Evolutionary conservation across 2,797 vertebrate genomes (phyloP).

Genomic region (Microctenopoma lineatum): DNA sequence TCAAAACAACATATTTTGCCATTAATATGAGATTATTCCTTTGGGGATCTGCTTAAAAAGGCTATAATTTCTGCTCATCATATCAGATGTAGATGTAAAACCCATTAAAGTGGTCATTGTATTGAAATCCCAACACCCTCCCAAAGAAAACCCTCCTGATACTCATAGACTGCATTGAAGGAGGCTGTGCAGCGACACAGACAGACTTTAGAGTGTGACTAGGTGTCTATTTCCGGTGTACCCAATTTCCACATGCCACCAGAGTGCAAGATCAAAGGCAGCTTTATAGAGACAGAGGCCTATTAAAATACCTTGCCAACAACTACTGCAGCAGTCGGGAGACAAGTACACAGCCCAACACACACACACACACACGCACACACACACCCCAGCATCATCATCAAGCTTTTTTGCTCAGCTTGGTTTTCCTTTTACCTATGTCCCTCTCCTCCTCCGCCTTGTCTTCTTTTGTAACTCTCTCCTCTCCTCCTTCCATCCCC

Average conservation of each 20-base stretch:
- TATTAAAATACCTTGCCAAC: slow-evolving; percentile 82
- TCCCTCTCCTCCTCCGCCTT: too few relatives aligned
- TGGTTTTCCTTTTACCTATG: slow-evolving; percentile 22
- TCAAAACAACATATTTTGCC: too few relatives aligned
- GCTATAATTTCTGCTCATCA: not conserved
- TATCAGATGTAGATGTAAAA: slow-evolving; percentile 19
- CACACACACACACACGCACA: slow-evolving; percentile 61
- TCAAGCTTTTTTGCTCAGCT: slow-evolving; percentile 31
- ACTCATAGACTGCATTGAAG: slow-evolving; percentile 12
- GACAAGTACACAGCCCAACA: slow-evolving; percentile 41
- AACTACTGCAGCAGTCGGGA: slow-evolving; percentile 77
- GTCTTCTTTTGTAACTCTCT: too few relatives aligned
- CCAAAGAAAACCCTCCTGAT: slow-evolving; percentile 16
- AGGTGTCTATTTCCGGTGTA: slow-evolving; percentile 73
- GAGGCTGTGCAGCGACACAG: slow-evolving; percentile 16
- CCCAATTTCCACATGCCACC: slow-evolving; percentile 65
- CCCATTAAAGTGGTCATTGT: too few relatives aligned
- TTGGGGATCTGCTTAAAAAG: not conserved
- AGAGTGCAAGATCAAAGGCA: slow-evolving; percentile 77
- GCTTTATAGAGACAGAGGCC: slow-evolving; percentile 77
- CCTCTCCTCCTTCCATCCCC: too few relatives aligned
- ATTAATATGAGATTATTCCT: not conserved
- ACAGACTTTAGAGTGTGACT: slow-evolving; percentile 59
- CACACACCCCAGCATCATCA: slow-evolving; percentile 63
- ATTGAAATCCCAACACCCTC: not conserved